A percentile compares a stretch with the other conserved stretches of the same genome.
phyloP scores from a whole-genome alignment of 2,888 invertebrate species.

The Epistrophella euchroma region DNA sequence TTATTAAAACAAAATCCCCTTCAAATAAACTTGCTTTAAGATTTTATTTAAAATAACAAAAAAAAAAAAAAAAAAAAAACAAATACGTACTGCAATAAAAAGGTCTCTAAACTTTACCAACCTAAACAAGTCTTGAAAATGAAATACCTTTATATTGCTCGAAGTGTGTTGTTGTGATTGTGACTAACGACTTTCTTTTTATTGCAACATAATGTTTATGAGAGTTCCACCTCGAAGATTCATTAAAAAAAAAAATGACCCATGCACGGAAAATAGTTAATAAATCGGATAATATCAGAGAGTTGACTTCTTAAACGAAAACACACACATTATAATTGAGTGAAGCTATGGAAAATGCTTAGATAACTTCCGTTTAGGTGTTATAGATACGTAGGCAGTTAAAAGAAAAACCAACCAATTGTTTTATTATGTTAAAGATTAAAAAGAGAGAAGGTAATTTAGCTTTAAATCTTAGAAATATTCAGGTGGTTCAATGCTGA shows the following conservation, averaged over 20 bases:
- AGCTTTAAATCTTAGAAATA: not conserved
- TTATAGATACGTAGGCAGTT: not conserved
- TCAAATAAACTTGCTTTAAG: slow-evolving; percentile 9
- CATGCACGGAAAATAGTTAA: slow-evolving; percentile 23
- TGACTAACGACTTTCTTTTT: slow-evolving; percentile 46
- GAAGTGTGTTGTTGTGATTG: slow-evolving; percentile 7
- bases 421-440: not conserved
- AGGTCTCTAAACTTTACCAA: slow-evolving; percentile 23
- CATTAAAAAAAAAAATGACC: slow-evolving; percentile 23
- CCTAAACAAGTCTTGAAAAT: slow-evolving; percentile 3
- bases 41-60: not conserved
- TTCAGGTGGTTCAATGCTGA: no score
- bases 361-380: not conserved
- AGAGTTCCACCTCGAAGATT: slow-evolving; percentile 31
- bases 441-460: not conserved
- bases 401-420: not conserved
- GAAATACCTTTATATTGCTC: not conserved
- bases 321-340: not conserved
- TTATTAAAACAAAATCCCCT: not conserved
- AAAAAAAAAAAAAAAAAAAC: not conserved
- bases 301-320: slow-evolving; percentile 14
- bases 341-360: not conserved
- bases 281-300: slow-evolving; percentile 21
- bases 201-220: slow-evolving; percentile 31
- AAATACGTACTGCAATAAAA: slow-evolving; percentile 10